phyloP scores from a whole-genome alignment of 2,888 invertebrate species.

The Gastracanthus pulcherrimus region DNA sequence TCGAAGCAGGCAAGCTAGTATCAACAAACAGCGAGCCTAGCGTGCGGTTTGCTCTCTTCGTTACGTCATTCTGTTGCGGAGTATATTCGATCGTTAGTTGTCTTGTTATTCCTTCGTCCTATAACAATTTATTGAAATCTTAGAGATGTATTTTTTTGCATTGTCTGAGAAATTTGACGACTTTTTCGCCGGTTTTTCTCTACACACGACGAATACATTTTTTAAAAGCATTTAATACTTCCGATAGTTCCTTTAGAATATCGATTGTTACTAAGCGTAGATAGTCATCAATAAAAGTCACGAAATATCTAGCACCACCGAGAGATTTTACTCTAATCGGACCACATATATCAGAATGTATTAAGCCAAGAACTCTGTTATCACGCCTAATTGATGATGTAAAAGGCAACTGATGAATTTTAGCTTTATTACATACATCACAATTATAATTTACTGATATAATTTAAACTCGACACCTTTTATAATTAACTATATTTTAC shows the following conservation, averaged over 20 bases:
- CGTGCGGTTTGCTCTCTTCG: conserved; percentile 64
- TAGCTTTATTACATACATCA: conserved; percentile 57
- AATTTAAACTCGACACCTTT: conserved; percentile 48
- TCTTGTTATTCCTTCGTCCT: conserved; percentile 50
- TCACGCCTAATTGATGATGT: conserved; percentile 45
- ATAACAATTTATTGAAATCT: conserved; percentile 43
- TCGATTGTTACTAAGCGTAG: conserved; percentile 36
- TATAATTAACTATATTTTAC: conserved; percentile 39
- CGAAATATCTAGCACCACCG: conserved; percentile 57
- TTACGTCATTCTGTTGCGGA: conserved; percentile 67
- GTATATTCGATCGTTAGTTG: conserved; percentile 63
- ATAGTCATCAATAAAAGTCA: conserved; percentile 57
- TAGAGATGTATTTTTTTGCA: conserved; percentile 56
- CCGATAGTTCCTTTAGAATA: conserved; percentile 51
- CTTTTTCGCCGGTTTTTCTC: conserved; percentile 47
- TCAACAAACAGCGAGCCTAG: conserved; percentile 64
- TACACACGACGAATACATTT: conserved; percentile 49
- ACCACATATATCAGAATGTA: conserved; percentile 63
- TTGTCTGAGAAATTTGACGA: conserved; percentile 58
- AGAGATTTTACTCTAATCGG: conserved; percentile 55
- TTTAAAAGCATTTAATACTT: conserved; percentile 54
- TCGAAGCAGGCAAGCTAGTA: conserved; percentile 59
- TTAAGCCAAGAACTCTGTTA: conserved; percentile 49
- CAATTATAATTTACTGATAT: conserved; percentile 32
- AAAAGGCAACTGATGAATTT: conserved; percentile 58